Conservation (phyloP, 2,797 vertebrate species). For the Lepilemur ruficaudatus region DNA sequence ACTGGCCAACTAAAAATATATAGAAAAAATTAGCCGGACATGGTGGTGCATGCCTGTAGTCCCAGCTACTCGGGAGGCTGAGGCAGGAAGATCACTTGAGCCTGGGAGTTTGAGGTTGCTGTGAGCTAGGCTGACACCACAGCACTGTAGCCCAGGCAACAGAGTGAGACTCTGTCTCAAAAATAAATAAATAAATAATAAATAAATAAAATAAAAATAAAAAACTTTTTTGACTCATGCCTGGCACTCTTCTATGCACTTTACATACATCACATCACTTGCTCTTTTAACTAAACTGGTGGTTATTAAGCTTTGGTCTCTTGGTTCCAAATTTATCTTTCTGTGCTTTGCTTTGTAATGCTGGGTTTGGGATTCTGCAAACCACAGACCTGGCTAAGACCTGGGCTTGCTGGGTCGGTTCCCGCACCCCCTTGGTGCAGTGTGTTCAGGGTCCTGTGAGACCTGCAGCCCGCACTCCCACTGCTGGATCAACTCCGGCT, state of each 20-base stretch:
- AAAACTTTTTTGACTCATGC: not conserved
- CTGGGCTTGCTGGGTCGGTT: not conserved
- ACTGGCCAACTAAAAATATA: too few species aligned
- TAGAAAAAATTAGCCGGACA: too few species aligned
- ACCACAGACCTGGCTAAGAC: not conserved
- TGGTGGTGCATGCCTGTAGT: too few species aligned
- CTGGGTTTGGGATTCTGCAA: not conserved
- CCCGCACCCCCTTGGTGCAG: not conserved
- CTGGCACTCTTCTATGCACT: not conserved
- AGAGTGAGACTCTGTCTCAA: too few species aligned
- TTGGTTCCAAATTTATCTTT: not conserved
- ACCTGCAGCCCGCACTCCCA: not conserved
- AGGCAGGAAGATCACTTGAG: too few species aligned
- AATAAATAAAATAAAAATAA: not conserved
- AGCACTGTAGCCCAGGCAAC: too few species aligned
- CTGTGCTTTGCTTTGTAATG: not conserved
- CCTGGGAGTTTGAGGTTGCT: too few species aligned
- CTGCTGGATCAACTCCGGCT: not conserved
- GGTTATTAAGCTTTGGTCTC: not conserved
- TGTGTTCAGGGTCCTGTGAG: not conserved
- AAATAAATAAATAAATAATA: too few species aligned
- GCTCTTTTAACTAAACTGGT: not conserved
- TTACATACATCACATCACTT: not conserved
- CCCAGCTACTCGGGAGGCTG: too few species aligned
- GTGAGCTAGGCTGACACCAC: too few species aligned